These are phyloP conservation scores for Cosmia pyralina DNA, from an alignment of 2,888 invertebrate genomes.

Conservation along the genomic window DNA sequence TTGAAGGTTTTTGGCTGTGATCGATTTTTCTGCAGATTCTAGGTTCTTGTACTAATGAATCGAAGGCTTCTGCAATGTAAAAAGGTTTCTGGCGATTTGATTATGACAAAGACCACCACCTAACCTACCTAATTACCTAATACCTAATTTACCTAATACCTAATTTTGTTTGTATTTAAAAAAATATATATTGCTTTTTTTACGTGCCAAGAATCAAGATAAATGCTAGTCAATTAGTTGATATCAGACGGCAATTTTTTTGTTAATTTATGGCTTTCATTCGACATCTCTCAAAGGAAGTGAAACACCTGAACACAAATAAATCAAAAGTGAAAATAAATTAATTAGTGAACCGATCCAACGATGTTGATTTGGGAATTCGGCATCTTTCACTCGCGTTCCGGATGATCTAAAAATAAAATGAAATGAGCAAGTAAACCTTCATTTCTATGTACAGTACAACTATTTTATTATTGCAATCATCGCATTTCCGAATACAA, in stretches of 20 bases:
- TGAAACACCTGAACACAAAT: background rate
- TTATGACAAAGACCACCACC: too few species aligned
- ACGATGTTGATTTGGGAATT: background rate
- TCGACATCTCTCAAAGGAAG: background rate
- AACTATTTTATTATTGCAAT: too few species aligned
- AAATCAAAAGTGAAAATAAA: background rate
- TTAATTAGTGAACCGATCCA: background rate
- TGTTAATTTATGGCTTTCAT: background rate
- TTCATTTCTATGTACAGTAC: background rate
- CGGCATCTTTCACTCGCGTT: background rate
- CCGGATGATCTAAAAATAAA: background rate
- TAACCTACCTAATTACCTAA: too few species aligned
- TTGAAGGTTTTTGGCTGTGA: background rate
- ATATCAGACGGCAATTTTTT: too few species aligned
- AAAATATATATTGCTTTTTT: background rate
- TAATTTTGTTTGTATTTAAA: background rate
- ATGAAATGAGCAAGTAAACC: background rate
- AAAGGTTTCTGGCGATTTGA: background rate
- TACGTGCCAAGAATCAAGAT: background rate
- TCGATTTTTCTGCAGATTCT: background rate
- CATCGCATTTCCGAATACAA: too few species aligned
- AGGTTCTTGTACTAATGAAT: constrained; percentile 19
- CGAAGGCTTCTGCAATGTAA: constrained; percentile 50
- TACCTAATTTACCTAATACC: too few species aligned
- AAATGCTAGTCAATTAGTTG: background rate